Evolutionary conservation across 2,888 invertebrate genomes (phyloP), one percentile per base, ranked within the genome.

Genomic region (Folsomia manolachei): DNA sequence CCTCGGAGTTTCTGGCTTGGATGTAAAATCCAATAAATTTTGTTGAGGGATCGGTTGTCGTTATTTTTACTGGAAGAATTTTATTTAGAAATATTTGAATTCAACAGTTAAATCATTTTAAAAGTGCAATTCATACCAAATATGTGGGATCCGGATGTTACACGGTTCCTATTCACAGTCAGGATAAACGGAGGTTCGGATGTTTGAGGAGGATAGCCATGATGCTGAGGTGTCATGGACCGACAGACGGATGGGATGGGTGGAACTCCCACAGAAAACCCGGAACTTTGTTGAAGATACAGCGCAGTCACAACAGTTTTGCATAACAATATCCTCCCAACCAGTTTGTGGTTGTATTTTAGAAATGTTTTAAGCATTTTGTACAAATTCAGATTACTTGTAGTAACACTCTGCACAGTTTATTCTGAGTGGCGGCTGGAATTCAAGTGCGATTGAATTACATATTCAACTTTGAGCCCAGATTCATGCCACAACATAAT

Each of bases 1-100:
- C 67, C 1, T 71, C 26, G 0, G 23, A 18, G 25, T 71, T 53
- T 27, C 71, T 66, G 18, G 71, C 71, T 71, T 71, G 71, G 4
- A 71, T 9, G 27, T 71, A 71, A 39, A 71, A 71, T 60, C 71
- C 71, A n/a, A 71, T 71, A 14, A 65, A 65, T 61, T 66, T 27
- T 19, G 65, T 64, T n/a, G 25, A 21, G 7, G 60, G 56, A 1
- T 27, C 26, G n/a, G 21, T 61, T 14, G 39, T 60, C 2, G 25
- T 21, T n/a, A 71, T 18, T n/a, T 23, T 70, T 9, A 70, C 70
- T 69, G 52, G 19, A 67, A 19, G 18, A 53, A 24, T 14, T 23
- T n/a, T 19, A 23, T 24, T 56, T 27, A 27, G 11, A 24, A 11
- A 62, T 62, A 24, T 18, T 24, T 69, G 26, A 26, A 69, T 27